These are phyloP conservation scores for Mola mola DNA, from an alignment of 2,113 vertebrate species.

Conservation along the genomic window DNA sequence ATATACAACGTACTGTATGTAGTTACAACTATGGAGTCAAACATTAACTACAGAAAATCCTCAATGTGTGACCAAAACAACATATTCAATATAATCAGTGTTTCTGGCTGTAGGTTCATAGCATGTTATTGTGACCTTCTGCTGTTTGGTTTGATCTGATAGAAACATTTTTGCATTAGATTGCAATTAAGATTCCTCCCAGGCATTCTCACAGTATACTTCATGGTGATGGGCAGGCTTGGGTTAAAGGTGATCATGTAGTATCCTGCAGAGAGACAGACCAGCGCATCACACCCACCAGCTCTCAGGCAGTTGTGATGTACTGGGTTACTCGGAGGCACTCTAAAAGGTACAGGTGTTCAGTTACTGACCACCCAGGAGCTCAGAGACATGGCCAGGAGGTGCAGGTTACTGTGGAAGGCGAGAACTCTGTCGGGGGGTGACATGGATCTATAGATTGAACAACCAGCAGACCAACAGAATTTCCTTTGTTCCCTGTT, in stretches of 20 bases:
- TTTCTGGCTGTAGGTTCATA: too few species aligned
- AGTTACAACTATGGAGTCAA: too few species aligned
- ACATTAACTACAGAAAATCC: too few species aligned
- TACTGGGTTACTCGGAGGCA: constrained; percentile 49
- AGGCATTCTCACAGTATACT: too few species aligned
- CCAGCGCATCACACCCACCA: constrained; percentile 13
- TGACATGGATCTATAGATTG: constrained; percentile 49
- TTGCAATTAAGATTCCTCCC: too few species aligned
- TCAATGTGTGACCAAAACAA: too few species aligned
- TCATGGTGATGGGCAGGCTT: background rate
- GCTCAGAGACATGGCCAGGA: constrained; percentile 36
- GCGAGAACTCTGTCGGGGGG: constrained; percentile 61
- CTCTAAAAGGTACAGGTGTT: constrained; percentile 54
- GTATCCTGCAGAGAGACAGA: background rate
- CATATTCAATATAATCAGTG: background rate
- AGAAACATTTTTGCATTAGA: too few species aligned
- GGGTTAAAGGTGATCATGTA: background rate
- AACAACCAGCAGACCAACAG: constrained; percentile 37
- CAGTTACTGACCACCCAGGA: constrained; percentile 67
- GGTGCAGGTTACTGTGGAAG: constrained; percentile 73
- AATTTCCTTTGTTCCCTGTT: constrained; percentile 37
- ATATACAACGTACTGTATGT: too few species aligned
- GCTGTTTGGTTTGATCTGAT: too few species aligned
- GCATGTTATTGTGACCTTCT: too few species aligned
- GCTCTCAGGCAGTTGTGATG: constrained; percentile 17